Evolutionary conservation across 1,140 invertebrate genomes (phyloP).

Genomic region (Nasonia vitripennis): DNA sequence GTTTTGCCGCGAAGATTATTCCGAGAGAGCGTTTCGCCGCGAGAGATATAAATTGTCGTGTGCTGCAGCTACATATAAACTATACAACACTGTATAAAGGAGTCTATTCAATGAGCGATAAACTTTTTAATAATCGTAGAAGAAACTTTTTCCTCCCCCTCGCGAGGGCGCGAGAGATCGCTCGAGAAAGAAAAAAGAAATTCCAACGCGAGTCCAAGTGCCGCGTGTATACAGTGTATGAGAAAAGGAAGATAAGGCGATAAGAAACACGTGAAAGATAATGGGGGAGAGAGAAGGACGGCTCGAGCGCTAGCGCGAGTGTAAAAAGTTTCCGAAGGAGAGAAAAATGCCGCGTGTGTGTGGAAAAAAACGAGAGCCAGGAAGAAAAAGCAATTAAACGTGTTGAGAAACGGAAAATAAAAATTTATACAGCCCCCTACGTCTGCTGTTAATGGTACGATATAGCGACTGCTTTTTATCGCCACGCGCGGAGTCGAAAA

Average conservation of each 20-base stretch:
- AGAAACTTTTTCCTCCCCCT: neutral
- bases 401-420: conserved; percentile 19
- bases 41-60: too few species aligned
- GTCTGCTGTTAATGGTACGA: conserved; percentile 7
- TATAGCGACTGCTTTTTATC: neutral
- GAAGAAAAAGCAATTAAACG: conserved; percentile 36
- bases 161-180: neutral
- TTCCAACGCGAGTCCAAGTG: neutral
- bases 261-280: conserved; percentile 46
- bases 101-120: conserved; percentile 9
- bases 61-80: neutral
- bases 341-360: conserved; percentile 7
- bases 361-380: neutral
- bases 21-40: too few species aligned
- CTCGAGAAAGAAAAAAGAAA: neutral
- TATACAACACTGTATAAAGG: neutral
- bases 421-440: neutral
- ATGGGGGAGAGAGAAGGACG: conserved; percentile 23
- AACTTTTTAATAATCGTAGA: conserved; percentile 13
- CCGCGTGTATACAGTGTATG: neutral
- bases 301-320: neutral
- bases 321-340: conserved; percentile 35
- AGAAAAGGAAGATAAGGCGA: conserved; percentile 42
- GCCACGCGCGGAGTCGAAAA: too few species aligned
- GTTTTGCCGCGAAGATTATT: neutral